Percentiles rank a stretch among this genome's conserved stretches.
Conservation (phyloP, 2,797 vertebrate genomes). For the Pogoniulus pusillus region DNA sequence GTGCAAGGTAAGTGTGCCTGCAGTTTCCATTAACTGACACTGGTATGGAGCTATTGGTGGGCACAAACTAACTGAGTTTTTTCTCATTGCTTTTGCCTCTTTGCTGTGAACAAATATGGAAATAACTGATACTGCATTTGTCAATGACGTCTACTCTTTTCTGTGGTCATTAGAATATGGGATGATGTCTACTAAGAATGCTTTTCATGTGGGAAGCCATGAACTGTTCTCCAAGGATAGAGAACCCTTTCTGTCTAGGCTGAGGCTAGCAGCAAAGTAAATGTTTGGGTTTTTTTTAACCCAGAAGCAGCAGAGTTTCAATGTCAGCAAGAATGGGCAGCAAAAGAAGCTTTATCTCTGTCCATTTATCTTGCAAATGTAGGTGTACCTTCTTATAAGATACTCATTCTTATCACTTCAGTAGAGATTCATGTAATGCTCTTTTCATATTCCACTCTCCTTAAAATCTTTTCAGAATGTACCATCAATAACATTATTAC, state of each 20-base stretch:
- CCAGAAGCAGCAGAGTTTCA: neutral
- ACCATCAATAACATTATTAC: neutral
- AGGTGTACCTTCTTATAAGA: neutral
- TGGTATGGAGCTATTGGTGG: neutral
- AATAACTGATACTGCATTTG: neutral
- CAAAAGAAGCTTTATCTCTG: neutral
- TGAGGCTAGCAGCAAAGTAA: neutral
- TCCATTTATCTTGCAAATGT: neutral
- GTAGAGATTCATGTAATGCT: neutral
- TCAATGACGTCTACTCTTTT: neutral
- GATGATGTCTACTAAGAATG: slow-evolving; percentile 17
- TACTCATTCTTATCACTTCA: neutral
- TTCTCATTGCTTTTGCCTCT: neutral
- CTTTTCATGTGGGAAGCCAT: slow-evolving; percentile 33
- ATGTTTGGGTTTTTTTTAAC: neutral
- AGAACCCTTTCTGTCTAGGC: neutral
- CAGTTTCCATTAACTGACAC: neutral
- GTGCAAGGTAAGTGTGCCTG: neutral
- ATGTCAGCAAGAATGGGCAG: neutral
- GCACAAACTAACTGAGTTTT: neutral
- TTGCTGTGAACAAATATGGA: neutral
- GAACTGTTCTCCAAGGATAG: neutral
- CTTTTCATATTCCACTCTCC: accelerated
- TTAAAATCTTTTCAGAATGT: neutral
- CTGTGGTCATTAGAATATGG: slow-evolving; percentile 6